A percentile compares a stretch with the other conserved stretches of the same genome.
Conservation (phyloP, 2,113 vertebrate species). For the Theristicus caerulescens region DNA sequence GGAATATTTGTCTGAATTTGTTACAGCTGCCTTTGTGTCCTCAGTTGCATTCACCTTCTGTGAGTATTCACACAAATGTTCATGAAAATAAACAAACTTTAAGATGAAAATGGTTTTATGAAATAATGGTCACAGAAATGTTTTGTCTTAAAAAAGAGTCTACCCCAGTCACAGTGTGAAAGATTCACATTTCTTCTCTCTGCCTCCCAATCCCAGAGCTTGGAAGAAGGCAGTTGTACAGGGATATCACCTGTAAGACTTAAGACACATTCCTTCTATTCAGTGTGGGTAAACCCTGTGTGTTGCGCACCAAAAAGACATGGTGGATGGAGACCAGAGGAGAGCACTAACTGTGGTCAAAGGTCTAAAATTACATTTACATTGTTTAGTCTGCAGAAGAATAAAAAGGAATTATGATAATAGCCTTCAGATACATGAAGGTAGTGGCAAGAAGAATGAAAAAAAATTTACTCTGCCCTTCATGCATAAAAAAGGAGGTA, state of each 20-base stretch:
- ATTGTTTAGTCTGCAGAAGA: not conserved
- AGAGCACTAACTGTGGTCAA: not conserved
- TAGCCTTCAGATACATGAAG: not conserved
- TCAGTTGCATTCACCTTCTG: not conserved
- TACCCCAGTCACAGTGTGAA: not conserved
- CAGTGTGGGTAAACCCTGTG: not conserved
- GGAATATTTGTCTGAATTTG: not conserved
- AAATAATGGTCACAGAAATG: not conserved
- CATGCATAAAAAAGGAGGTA: not conserved
- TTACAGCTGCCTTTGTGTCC: not conserved
- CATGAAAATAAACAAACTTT: not conserved
- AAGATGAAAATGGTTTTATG: not conserved
- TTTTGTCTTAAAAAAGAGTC: not conserved
- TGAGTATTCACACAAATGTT: not conserved
- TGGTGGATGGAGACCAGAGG: not conserved
- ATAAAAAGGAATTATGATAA: not conserved
- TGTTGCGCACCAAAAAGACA: not conserved
- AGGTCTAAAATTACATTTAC: not conserved
- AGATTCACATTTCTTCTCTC: not conserved
- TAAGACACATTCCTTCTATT: not conserved
- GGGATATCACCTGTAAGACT: not conserved
- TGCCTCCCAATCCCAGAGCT: not conserved
- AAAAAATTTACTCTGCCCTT: not conserved
- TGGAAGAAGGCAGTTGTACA: not conserved
- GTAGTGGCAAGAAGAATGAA: not conserved